Evolutionary conservation across 2,113 vertebrate genomes (phyloP), one percentile per base, ranked within the genome.

Genomic region (Colossoma macropomum): DNA sequence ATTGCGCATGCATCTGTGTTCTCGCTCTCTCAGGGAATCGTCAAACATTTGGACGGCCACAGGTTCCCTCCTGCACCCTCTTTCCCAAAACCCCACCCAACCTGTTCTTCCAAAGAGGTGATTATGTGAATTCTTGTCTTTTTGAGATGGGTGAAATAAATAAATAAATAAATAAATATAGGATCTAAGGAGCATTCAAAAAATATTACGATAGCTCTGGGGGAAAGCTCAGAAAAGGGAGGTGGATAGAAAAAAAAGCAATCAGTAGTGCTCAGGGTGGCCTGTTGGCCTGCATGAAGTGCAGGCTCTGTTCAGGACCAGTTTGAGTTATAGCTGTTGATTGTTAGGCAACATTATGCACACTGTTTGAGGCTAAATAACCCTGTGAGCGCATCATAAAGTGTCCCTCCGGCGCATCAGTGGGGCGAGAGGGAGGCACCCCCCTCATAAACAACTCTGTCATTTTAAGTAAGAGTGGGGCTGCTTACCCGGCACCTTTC

Each of bases 401-500:
- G 87, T 89, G 88, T 85, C 89, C 88, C 87, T 87, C 86, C 75
- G 74, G 88, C 79, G 48, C 85, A 86, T 89, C 87, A 89, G 88
- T 85, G 86, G 84, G 79, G 84, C 89, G 89, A 80, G 68, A 87
- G 85, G 84, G 84, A 90, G 87, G 85, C 83, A 9, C 86, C 86
- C 87, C 88, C 86, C 90, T 87, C 92, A 90, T 94, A 94, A 95
- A 95, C 93, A 95, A 94, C 91, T 93, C 92, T 94, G 94, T 95
- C 93, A 93, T 94, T 94, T 92, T 91, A 93, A 93, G 93, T 94
- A 94, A 94, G 94, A 88, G 88, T 90, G 79, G 85, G 88, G 79
- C 87, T 95, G 94, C 94, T 95, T 95, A 95, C 91, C 93, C 88
- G 92, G 94, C 94, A 95, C 91, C 93, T 94, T 95, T 94, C 80